These are phyloP conservation scores for Enteromius anoplus DNA, from an alignment of 2,797 vertebrate species.

Conservation along the genomic window DNA sequence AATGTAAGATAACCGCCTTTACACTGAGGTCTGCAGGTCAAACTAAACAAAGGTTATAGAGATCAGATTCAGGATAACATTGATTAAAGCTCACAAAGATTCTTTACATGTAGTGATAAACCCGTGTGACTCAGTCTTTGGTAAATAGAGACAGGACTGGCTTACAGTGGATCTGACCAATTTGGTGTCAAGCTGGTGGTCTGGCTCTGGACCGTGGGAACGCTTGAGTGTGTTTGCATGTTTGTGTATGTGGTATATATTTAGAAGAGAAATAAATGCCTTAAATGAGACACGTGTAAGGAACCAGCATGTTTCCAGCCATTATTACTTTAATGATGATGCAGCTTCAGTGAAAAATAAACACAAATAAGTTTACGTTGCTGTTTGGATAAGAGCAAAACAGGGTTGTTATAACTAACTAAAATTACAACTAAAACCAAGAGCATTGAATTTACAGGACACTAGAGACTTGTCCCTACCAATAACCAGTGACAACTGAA, in stretches of 20 bases:
- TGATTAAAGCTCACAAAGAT: not conserved
- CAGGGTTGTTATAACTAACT: not conserved
- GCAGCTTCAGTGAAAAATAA: not conserved
- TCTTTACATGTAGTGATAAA: not conserved
- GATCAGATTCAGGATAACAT: conserved; percentile 18
- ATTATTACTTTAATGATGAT: conserved; percentile 57
- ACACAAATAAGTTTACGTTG: conserved; percentile 13
- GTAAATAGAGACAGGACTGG: not conserved
- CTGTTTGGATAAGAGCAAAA: not conserved
- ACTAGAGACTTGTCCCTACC: no score
- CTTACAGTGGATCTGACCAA: conserved; percentile 12
- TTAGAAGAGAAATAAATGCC: conserved; percentile 27
- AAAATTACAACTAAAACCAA: no score
- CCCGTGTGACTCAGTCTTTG: not conserved
- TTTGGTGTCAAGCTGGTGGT: conserved; percentile 3
- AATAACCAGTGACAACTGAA: no score
- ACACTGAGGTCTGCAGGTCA: not conserved
- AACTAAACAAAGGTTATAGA: not conserved
- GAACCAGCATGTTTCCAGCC: conserved; percentile 58
- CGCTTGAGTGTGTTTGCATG: conserved; percentile 8
- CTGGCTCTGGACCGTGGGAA: not conserved
- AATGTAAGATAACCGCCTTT: conserved; percentile 2
- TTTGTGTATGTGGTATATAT: conserved; percentile 25
- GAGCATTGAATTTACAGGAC: no score
- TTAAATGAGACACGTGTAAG: conserved; percentile 53